These are phyloP conservation scores for Rotaria socialis DNA, from an alignment of 2,888 invertebrate genomes.

Conservation along the genomic window DNA sequence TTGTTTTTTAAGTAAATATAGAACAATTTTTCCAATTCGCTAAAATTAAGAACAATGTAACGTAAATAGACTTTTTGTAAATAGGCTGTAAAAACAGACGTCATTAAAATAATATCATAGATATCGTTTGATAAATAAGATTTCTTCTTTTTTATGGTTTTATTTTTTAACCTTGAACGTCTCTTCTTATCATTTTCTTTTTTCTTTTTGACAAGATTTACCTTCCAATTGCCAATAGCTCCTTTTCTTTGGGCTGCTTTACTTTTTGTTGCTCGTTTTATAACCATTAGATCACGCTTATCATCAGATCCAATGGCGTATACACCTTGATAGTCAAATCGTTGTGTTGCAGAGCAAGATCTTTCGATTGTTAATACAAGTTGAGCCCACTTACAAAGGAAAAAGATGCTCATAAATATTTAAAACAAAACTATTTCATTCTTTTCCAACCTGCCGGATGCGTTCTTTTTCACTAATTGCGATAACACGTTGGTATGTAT, in stretches of 20 bases:
- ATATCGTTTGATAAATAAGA: not conserved
- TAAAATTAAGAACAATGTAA: not conserved
- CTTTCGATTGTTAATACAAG: conserved; percentile 92
- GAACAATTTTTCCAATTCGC: not conserved
- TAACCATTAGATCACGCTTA: conserved; percentile 74
- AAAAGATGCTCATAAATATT: conserved; percentile 44
- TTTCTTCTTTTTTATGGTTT: not conserved
- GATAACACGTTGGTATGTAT: conserved; percentile 94
- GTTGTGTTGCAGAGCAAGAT: conserved; percentile 81
- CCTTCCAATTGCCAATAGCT: conserved; percentile 95
- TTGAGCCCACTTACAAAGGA: conserved; percentile 79
- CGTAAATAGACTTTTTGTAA: too few species aligned
- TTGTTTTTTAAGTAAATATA: conserved; percentile 15
- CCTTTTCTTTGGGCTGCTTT: conserved; percentile 90
- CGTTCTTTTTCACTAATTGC: conserved; percentile 97
- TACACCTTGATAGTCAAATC: conserved; percentile 82
- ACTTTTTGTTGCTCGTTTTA: conserved; percentile 91
- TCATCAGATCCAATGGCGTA: conserved; percentile 74
- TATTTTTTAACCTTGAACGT: not conserved
- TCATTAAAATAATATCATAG: not conserved
- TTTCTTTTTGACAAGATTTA: conserved; percentile 54
- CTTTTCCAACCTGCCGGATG: conserved; percentile 64
- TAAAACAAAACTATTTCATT: too few species aligned
- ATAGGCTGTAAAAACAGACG: not conserved
- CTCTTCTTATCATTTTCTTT: not conserved